Evolutionary conservation across 1,140 invertebrate genomes (phyloP).

Genomic region (Cylas formicarius): DNA sequence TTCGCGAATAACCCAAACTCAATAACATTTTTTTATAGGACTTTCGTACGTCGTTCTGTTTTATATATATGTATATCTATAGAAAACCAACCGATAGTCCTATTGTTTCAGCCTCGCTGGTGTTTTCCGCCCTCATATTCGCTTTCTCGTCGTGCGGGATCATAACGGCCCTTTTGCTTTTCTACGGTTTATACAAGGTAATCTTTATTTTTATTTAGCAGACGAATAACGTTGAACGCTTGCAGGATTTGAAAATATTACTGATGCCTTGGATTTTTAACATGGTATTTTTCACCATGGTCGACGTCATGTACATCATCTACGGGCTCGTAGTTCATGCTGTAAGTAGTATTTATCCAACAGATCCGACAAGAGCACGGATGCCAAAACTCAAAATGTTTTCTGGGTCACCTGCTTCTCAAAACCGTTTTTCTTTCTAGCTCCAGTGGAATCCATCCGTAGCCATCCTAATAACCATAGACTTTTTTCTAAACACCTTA

Average conservation of each 20-base stretch:
- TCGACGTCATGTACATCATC: conserved; percentile 26
- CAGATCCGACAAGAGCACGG: too few species aligned
- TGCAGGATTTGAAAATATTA: conserved; percentile 29
- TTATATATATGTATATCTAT: too few species aligned
- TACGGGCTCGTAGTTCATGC: conserved; percentile 28
- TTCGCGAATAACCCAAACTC: too few species aligned
- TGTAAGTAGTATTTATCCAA: conserved; percentile 23
- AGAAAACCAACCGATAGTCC: conserved; percentile 3
- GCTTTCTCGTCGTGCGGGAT: conserved; percentile 45
- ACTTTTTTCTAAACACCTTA: conserved; percentile 56
- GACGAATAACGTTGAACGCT: conserved; percentile 2
- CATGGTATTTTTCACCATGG: conserved; percentile 28
- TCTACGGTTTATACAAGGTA: conserved; percentile 48
- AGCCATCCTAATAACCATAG: conserved; percentile 55
- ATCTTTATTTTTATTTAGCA: conserved; percentile 12
- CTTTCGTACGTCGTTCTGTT: too few species aligned
- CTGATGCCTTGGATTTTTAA: conserved; percentile 32
- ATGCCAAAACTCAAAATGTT: too few species aligned
- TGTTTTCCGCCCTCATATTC: conserved; percentile 45
- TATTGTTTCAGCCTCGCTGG: conserved; percentile 45
- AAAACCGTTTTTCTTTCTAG: conserved; percentile 50
- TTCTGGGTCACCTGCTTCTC: too few species aligned
- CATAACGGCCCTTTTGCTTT: conserved; percentile 45
- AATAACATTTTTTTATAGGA: too few species aligned
- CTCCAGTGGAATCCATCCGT: conserved; percentile 53